Base-by-base conservation (phyloP, 2,113 vertebrate genomes). In the Sterna hirundo region DNA sequence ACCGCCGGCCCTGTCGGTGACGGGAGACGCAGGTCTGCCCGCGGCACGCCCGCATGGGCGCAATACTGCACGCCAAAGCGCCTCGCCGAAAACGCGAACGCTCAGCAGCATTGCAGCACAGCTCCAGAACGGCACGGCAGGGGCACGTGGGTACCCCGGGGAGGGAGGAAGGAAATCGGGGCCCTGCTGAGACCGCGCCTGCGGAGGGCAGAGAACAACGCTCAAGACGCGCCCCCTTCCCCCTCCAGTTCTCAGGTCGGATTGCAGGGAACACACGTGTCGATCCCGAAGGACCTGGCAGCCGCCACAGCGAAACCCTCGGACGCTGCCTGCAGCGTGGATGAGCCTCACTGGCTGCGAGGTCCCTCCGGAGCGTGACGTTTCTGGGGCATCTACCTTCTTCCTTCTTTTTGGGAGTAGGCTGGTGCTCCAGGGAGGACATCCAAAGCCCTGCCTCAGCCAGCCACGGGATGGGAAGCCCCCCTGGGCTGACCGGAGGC, bases 1-100 rank as follows among this genome's bases (percentile, higher is more conserved):
- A 6, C 15, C 2, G 0, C 83, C 22, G 12, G 7, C 69, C 40
- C 0, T 7, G 11, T 2, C 2, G 0, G 4, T 0, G 0, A 21
- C 0, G 27, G 32, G 61, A 89, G 76, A 52, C 1, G 19, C 23
- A 11, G n/a, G 51, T 26, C 62, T 62, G 76, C 86, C 88, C 5
- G n/a, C 5, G 49, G 68, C 66, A 74, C 42, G 13, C 49, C 64
- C 25, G 60, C 79, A 29, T 0, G 0, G 36, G 22, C n/a, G 34
- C 2, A 3, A 10, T 19, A 34, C 0, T 3, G 25, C 25, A 13
- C 14, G 54, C 80, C 40, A 34, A 60, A 83, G 66, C 0, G 54
- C 58, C 57, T 36, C 71, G 10, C 19, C 4, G 7, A 60, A 44
- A 52, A 54, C 0, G 12, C 2, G 30, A 68, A 32, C 1, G 32